These are phyloP conservation scores for Drosophila pandora DNA, from an alignment of 1,140 invertebrate genomes.

Conservation along the genomic window DNA sequence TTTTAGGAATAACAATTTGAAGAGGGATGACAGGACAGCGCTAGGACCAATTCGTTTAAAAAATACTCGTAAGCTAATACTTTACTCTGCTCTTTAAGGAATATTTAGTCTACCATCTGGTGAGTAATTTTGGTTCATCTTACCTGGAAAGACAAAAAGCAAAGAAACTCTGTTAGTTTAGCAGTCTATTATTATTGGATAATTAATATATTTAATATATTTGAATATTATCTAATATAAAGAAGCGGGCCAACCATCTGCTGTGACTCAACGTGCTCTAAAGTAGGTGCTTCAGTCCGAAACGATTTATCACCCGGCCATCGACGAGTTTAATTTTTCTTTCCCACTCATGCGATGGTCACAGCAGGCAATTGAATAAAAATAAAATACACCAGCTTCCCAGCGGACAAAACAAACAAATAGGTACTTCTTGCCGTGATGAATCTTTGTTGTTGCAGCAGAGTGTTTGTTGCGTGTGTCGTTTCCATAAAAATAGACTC, in stretches of 20 bases:
- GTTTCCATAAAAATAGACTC: slow-evolving; percentile 54
- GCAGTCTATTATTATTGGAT: too few species aligned
- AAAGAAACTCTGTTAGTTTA: slow-evolving; percentile 36
- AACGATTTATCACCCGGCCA: slow-evolving; percentile 42
- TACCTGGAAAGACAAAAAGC: slow-evolving; percentile 52
- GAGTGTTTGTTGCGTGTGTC: neutral
- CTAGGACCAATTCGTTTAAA: neutral
- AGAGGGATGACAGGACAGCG: slow-evolving; percentile 14
- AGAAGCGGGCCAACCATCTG: neutral
- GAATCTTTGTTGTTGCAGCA: slow-evolving; percentile 9
- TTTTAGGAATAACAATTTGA: slow-evolving; percentile 5
- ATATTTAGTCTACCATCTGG: neutral
- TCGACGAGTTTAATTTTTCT: slow-evolving; percentile 5
- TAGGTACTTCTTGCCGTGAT: slow-evolving; percentile 20
- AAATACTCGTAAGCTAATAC: too few species aligned
- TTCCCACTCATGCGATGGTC: slow-evolving; percentile 14
- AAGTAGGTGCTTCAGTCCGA: slow-evolving; percentile 13
- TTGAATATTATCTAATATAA: neutral
- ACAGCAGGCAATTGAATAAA: slow-evolving; percentile 12
- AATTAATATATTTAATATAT: neutral
- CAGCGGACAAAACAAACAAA: slow-evolving; percentile 32
- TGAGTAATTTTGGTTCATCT: slow-evolving; percentile 4
- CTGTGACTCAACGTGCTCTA: slow-evolving; percentile 14
- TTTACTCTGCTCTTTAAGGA: neutral
- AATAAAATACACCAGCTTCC: slow-evolving; percentile 30